Base-by-base conservation (phyloP, 2,113 vertebrate genomes). In the Bambusicola thoracicus region DNA sequence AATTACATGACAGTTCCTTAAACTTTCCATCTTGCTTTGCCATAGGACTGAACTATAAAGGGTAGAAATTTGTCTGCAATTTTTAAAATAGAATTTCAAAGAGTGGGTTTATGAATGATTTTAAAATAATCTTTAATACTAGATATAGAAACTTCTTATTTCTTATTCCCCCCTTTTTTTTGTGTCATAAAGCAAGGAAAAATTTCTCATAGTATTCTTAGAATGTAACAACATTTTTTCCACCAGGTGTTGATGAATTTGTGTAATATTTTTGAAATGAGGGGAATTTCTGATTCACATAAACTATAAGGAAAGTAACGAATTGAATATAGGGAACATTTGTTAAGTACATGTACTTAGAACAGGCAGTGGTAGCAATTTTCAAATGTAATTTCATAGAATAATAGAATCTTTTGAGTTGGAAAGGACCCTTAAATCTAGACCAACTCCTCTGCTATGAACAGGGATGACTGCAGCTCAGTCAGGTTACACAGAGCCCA, bases 1-100 rank as follows among this genome's bases (percentile, higher is more conserved):
- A 92, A 92, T 93, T 84, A 94, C 90, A 87, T 85, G 16, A 93
- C 78, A 93, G 78, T 84, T 83, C 30, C 49, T 65, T 94, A 89
- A 81, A 92, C 61, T 92, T 92, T 75, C 59, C 44, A 77, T 5
- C 11, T 5, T 95, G 27, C n/a, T 87, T 96, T 90, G 49, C 76
- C 73, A 81, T 44, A 51, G 9, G 63, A 25, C 12, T 89, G 75
- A 91, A 63, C 12, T 85, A 25, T n/a, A 67, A 43, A 70, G 34
- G 86, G 66, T 74, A 65, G 46, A 48, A 74, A 40, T 87, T 94
- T 88, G 95, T 92, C 30, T 92, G 65, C 36, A 93, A 68, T 49
- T 12, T 65, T 92, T 96, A 70, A 67, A 44, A 36, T 83, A 53
- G 49, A 32, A 91, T 93, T 87, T 88, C 88, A 81, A 69, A 69